phyloP scores from a whole-genome alignment of 2,113 vertebrate genomes.

The Tangachromis dhanisi region DNA sequence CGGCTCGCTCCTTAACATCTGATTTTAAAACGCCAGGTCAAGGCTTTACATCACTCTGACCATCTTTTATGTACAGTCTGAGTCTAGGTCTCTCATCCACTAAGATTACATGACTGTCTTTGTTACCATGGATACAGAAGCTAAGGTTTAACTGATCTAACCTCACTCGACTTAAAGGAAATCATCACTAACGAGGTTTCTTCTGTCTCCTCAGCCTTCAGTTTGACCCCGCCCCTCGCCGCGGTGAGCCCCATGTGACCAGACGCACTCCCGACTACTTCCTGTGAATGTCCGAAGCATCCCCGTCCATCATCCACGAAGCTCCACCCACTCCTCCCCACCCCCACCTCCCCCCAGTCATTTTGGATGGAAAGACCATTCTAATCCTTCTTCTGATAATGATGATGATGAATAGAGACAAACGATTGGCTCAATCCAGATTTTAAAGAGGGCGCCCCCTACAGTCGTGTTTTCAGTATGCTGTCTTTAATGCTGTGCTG shows the following conservation, averaged over 20 bases:
- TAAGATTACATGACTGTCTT: background rate
- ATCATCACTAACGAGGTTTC: background rate
- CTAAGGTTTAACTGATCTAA: background rate
- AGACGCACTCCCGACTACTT: slow-evolving; percentile 74
- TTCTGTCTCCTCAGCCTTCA: slow-evolving; percentile 50
- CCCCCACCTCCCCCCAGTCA: background rate
- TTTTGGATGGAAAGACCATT: slow-evolving; percentile 44
- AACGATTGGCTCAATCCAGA: slow-evolving; percentile 52
- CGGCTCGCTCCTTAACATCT: background rate
- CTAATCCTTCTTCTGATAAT: background rate
- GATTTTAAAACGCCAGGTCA: accelerated
- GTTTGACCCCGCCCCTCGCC: slow-evolving; percentile 70
- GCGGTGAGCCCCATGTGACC: slow-evolving; percentile 69
- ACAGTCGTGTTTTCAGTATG: slow-evolving; percentile 56
- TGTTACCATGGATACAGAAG: background rate
- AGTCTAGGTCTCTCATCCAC: accelerated
- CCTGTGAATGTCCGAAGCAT: slow-evolving; percentile 62
- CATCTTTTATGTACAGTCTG: background rate
- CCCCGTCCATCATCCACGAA: slow-evolving; percentile 34
- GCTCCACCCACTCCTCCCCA: background rate
- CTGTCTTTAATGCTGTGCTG: slow-evolving; percentile 67
- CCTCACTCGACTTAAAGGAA: background rate
- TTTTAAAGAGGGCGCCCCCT: slow-evolving; percentile 32
- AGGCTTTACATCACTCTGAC: background rate
- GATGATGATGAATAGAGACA: slow-evolving; percentile 23